phyloP scores from a whole-genome alignment of 2,797 vertebrate genomes.

The Phaenicophaeus curvirostris region DNA sequence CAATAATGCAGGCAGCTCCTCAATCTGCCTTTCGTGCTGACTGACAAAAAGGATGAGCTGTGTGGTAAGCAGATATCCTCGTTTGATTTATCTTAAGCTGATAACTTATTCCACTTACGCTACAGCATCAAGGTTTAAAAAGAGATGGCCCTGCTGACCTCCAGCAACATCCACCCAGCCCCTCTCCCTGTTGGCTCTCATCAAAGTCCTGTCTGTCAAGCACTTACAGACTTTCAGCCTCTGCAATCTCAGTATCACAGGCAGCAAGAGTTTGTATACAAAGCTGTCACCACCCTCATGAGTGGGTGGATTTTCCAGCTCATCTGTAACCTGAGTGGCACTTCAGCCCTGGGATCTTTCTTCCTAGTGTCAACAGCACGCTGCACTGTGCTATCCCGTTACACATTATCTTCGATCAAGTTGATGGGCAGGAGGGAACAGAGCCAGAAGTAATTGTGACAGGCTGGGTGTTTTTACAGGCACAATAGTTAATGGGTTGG shows the following conservation, averaged over 20 bases:
- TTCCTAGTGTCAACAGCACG: slow-evolving; percentile 83
- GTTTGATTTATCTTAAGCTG: background rate
- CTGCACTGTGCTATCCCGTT: slow-evolving; percentile 84
- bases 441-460: slow-evolving; percentile 54
- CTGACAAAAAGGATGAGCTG: background rate
- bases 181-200: background rate
- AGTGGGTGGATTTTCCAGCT: slow-evolving; percentile 72
- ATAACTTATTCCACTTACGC: slow-evolving; percentile 4
- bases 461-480: slow-evolving; percentile 66
- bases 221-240: slow-evolving; percentile 11
- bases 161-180: background rate
- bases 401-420: slow-evolving; percentile 86
- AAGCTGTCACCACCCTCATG: slow-evolving; percentile 65
- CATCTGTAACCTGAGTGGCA: slow-evolving; percentile 72
- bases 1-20: accelerated
- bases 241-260: background rate
- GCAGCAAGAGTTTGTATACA: slow-evolving; percentile 59
- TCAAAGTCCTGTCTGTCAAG: background rate
- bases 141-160: slow-evolving; percentile 5
- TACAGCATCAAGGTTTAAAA: background rate
- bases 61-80: background rate
- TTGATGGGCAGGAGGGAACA: slow-evolving; percentile 67
- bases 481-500: slow-evolving; percentile 70
- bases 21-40: background rate
- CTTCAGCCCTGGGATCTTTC: slow-evolving; percentile 67